Base-by-base conservation (phyloP, 92 coral and sea anemone species). In the Heliopora coerulea region DNA sequence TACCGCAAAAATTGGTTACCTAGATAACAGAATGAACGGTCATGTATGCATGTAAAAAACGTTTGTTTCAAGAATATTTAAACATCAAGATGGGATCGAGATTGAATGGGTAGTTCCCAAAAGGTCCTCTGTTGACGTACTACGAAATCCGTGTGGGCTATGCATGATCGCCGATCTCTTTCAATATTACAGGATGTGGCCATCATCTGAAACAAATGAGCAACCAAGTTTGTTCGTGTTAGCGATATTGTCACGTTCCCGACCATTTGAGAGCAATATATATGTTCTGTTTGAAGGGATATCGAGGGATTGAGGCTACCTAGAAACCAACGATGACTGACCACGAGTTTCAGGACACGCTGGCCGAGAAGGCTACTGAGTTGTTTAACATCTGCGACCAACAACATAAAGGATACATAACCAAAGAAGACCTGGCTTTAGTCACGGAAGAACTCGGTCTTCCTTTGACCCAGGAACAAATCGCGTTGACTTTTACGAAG, bases 371-470 rank as follows among this genome's bases (percentile, higher is more conserved):
- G 54, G 99, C 99, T 7, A 81, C 91, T 0, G 99, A 95, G 72
- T 75, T 95, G 58, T 95, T 87, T 37, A 81, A 83, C 58, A 49
- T 95, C 31, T 95, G 99, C 67, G 99, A 95, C 78, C 96, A 88
- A 46, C 89, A 90, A 59, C 67, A 88, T 12, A 86, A 86, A 52
- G 99, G 99, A 1, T 90, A 83, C 46, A 86, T 95, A 31, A 90
- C 96, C 17, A 67, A 88, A 63, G 74, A 84, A 21, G 96, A 95
- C 27, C 79, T 95, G 37, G 87, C 74, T 25, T 66, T 76, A 28
- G 99, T 95, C 27, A 86, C 91, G 25, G 80, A 79, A 8, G 88
- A 90, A 29, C 83, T 95, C 10, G 99, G 87, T 19, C 78, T 95
- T n/a, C 92, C 99, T 49, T 74, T 95, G 15, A 92, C 89, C 27